phyloP scores from a whole-genome alignment of 2,888 invertebrate species.

The Drosophila prolongata region DNA sequence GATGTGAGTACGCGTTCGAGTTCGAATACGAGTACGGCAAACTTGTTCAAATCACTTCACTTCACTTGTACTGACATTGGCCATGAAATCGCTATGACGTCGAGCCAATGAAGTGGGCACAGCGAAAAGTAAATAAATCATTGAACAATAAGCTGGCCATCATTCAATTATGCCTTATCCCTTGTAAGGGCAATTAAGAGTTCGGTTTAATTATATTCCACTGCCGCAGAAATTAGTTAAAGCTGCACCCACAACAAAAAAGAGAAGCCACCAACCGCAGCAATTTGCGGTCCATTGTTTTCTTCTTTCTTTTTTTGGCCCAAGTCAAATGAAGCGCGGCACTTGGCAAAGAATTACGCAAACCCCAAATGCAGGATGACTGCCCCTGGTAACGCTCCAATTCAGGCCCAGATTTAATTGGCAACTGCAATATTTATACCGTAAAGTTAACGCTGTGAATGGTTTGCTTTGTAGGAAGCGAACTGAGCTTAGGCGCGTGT shows the following conservation, averaged over 20 bases:
- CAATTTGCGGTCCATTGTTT: constrained; percentile 9
- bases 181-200: constrained; percentile 9
- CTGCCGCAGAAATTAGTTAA: constrained; percentile 28
- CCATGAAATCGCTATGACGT: constrained; percentile 72
- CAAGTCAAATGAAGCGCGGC: constrained; percentile 32
- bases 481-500: constrained; percentile 59
- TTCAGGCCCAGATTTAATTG: constrained; percentile 30
- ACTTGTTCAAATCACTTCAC: constrained; percentile 57
- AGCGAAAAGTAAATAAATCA: constrained; percentile 31
- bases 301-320: neutral
- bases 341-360: constrained; percentile 31
- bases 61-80: constrained; percentile 73
- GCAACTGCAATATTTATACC: constrained; percentile 21
- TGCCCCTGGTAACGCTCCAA: constrained; percentile 52
- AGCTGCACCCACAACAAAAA: constrained; percentile 26
- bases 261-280: constrained; percentile 17
- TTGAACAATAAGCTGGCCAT: constrained; percentile 27
- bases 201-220: constrained; percentile 24
- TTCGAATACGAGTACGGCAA: constrained; percentile 23
- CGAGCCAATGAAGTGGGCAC: constrained; percentile 45
- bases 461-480: constrained; percentile 37
- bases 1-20: constrained; percentile 11
- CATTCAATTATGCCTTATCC: neutral
- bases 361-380: neutral
- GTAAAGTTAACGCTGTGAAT: constrained; percentile 19